Evolutionary conservation across 35 echinoderm and acorn worm species (phyloP).

Genomic region (Apostichopus parvimensis): DNA sequence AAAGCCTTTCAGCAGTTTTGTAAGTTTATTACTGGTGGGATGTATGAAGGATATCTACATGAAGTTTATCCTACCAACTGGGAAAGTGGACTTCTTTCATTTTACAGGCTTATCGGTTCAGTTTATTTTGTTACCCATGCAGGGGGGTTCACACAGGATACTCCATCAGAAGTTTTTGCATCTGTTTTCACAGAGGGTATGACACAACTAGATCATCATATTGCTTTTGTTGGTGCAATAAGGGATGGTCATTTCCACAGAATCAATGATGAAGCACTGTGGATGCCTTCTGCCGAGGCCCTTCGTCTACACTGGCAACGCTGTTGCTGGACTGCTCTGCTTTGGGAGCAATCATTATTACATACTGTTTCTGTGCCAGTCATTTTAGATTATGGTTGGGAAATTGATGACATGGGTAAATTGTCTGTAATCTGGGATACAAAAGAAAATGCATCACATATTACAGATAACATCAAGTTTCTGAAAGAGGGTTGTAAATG

Average conservation of each 20-base stretch:
- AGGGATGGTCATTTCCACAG: conserved; percentile 56
- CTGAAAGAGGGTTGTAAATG: conserved; percentile 53
- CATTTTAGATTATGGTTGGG: conserved; percentile 49
- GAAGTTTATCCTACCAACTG: not conserved
- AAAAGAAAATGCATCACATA: conserved; percentile 28
- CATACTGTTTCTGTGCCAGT: conserved; percentile 2
- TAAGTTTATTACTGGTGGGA: conserved; percentile 39
- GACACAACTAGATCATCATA: not conserved
- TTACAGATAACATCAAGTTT: conserved; percentile 23
- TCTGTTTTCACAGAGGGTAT: conserved; percentile 17
- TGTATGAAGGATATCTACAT: conserved; percentile 10
- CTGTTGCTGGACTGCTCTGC: conserved; percentile 13
- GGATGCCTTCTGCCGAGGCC: conserved; percentile 49
- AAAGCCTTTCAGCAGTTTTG: conserved; percentile 32
- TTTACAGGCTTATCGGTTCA: conserved; percentile 55
- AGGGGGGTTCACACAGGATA: conserved; percentile 27
- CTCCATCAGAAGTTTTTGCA: conserved; percentile 16
- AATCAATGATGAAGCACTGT: conserved; percentile 43
- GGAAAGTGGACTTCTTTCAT: conserved; percentile 40
- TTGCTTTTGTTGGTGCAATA: conserved; percentile 1
- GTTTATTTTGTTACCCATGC: conserved; percentile 43
- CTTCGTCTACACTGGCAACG: conserved; percentile 40
- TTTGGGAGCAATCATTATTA: conserved; percentile 25
- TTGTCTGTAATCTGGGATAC: conserved; percentile 48
- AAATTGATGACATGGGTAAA: not conserved